Evolutionary conservation across 2,888 invertebrate genomes (phyloP).

Genomic region (Eulithis testata): DNA sequence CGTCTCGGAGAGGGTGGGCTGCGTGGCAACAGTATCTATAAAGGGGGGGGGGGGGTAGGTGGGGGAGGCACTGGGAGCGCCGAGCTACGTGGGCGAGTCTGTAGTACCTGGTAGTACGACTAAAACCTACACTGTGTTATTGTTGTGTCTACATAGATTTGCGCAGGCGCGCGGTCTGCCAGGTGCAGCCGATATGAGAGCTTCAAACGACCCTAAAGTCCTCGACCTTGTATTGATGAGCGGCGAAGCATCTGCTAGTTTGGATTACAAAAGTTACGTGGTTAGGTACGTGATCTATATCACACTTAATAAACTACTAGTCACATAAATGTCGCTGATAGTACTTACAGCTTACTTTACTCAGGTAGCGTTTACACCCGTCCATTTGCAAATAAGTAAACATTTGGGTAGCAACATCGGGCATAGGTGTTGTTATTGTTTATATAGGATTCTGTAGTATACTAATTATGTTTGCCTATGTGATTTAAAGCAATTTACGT

Average conservation of each 20-base stretch:
- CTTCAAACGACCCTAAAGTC: slow-evolving; percentile 42
- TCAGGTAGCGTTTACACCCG: background rate
- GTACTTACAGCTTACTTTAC: too few relatives aligned
- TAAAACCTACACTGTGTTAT: slow-evolving; percentile 72
- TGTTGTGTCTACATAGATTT: slow-evolving; percentile 76
- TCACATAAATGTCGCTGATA: background rate
- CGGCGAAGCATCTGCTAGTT: slow-evolving; percentile 38
- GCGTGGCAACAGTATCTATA: slow-evolving; percentile 64
- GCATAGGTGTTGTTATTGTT: background rate
- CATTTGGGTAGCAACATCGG: background rate
- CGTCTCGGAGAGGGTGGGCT: slow-evolving; percentile 52
- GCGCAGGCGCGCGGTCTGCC: slow-evolving; percentile 69
- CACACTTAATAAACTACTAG: background rate
- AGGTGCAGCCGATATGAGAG: slow-evolving; percentile 38
- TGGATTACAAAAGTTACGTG: background rate
- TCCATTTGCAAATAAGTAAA: slow-evolving; percentile 9
- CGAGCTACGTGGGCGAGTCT: slow-evolving; percentile 81
- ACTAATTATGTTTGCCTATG: background rate
- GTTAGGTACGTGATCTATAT: background rate
- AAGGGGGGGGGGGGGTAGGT: slow-evolving; percentile 45
- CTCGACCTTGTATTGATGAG: slow-evolving; percentile 71
- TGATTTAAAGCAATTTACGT: background rate
- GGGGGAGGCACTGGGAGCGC: slow-evolving; percentile 48
- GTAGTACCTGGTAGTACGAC: slow-evolving; percentile 81
- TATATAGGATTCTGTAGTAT: slow-evolving; percentile 1